phyloP scores from a whole-genome alignment of 2,113 vertebrate genomes.

The Vidua chalybeata region DNA sequence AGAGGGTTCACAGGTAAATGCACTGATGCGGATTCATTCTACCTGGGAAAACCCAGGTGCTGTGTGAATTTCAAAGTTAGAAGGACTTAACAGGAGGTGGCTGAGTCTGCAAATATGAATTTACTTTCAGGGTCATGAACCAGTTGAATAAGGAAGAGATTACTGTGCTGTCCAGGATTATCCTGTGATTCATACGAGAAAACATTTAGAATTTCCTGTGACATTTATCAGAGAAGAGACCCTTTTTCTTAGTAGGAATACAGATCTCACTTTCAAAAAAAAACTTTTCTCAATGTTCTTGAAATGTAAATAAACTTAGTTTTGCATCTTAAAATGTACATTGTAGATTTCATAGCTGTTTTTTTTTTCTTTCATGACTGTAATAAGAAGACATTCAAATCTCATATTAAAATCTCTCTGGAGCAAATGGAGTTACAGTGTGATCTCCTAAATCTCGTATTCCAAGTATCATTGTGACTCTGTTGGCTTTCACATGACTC shows the following conservation, averaged over 20 bases:
- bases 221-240: neutral
- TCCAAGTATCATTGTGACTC: neutral
- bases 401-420: neutral
- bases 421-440: neutral
- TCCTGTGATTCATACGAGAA: slow-evolving; percentile 2
- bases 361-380: neutral
- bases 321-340: neutral
- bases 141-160: neutral
- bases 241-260: neutral
- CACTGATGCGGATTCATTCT: neutral
- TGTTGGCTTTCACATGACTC: neutral
- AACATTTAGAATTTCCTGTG: neutral
- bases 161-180: neutral
- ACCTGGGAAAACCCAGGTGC: neutral
- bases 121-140: neutral
- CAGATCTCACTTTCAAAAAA: neutral
- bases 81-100: neutral
- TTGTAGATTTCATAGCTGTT: neutral
- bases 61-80: neutral
- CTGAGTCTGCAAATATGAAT: neutral
- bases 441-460: neutral
- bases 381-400: neutral
- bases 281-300: neutral
- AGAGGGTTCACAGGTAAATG: neutral
- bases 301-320: neutral